Evolutionary conservation across 2,113 vertebrate species (phyloP).

Genomic region (Tor tambroides): DNA sequence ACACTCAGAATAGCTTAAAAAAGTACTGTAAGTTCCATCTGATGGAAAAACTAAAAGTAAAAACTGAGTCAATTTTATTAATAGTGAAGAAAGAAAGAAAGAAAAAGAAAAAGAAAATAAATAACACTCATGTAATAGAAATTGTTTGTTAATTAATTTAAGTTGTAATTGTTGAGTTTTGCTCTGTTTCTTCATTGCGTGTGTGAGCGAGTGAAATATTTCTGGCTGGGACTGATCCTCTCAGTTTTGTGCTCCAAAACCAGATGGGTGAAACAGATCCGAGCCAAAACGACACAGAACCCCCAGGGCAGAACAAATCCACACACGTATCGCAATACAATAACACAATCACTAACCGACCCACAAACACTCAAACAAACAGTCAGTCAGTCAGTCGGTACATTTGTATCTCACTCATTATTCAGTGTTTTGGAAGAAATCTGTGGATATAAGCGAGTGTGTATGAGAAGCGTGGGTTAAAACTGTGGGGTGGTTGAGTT

Average conservation of each 20-base stretch:
- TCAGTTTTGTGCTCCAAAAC: slow-evolving; percentile 51
- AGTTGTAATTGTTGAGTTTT: slow-evolving; percentile 3
- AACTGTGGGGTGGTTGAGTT: slow-evolving; percentile 23
- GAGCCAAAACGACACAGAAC: slow-evolving; percentile 51
- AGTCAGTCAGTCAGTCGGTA: background rate
- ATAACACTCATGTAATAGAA: background rate
- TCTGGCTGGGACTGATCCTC: slow-evolving; percentile 47
- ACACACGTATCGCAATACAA: slow-evolving; percentile 45
- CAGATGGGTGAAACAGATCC: slow-evolving; percentile 53
- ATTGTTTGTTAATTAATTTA: background rate
- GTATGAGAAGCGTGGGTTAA: slow-evolving; percentile 5
- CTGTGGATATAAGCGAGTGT: background rate
- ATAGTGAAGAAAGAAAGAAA: no score
- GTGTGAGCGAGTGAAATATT: slow-evolving; percentile 41
- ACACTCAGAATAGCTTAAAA: background rate
- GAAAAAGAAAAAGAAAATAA: no score
- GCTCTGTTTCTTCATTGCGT: background rate
- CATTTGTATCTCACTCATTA: slow-evolving; percentile 12
- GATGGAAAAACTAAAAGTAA: background rate
- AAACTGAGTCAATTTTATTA: background rate
- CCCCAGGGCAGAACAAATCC: slow-evolving; percentile 55
- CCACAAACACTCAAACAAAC: slow-evolving; percentile 40
- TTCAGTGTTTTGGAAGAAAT: background rate
- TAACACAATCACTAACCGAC: slow-evolving; percentile 47
- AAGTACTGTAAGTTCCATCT: background rate